A percentile compares a stretch with the other conserved stretches of the same genome.
Conservation (phyloP, 2,113 vertebrate species). For the Passer domesticus region DNA sequence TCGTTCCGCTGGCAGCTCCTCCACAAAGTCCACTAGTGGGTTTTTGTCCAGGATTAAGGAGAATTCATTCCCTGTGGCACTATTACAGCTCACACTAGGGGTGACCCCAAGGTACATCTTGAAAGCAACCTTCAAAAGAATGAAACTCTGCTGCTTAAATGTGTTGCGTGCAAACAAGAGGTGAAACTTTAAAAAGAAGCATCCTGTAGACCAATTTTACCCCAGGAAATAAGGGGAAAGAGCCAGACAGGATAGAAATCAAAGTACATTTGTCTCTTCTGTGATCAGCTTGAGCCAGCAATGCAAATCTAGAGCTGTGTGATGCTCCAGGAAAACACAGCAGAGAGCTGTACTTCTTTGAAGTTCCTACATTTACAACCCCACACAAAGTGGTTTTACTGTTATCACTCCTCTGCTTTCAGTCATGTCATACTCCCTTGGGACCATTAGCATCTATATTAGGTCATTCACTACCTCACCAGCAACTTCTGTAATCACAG, state of each 20-base stretch:
- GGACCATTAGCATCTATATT: background rate
- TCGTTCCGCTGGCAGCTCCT: slow-evolving; percentile 75
- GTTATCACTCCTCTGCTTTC: background rate
- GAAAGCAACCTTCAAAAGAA: slow-evolving; percentile 77
- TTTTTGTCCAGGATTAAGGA: slow-evolving; percentile 82
- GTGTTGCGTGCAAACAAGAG: background rate
- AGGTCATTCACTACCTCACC: background rate
- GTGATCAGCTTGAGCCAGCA: background rate
- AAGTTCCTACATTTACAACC: background rate
- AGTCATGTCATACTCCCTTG: background rate
- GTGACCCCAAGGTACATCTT: slow-evolving; percentile 83
- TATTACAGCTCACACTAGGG: slow-evolving; percentile 73
- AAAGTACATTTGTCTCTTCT: background rate
- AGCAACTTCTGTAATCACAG: background rate
- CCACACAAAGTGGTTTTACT: background rate
- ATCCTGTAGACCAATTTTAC: background rate
- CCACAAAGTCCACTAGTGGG: slow-evolving; percentile 78
- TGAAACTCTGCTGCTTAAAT: background rate
- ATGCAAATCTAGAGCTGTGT: background rate
- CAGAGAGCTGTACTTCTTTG: background rate
- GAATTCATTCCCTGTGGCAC: slow-evolving; percentile 71
- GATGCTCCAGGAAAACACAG: background rate
- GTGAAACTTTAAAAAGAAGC: background rate
- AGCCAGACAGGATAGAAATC: background rate
- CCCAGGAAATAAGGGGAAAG: background rate